Base-by-base conservation (phyloP, 53 echinoderm and acorn worm species). In the Mesocentrotus franciscanus region DNA sequence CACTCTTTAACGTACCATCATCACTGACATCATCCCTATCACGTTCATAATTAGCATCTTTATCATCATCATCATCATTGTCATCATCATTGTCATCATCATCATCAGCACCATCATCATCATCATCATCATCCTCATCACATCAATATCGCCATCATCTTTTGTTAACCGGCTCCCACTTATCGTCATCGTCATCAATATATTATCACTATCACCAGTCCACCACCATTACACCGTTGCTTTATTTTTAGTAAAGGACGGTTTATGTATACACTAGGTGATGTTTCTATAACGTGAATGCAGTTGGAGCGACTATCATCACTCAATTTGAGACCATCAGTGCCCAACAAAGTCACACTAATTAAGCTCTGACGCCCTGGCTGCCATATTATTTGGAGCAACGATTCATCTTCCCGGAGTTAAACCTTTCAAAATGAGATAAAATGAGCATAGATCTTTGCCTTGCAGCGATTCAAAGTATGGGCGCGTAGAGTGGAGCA, bases 341-440 rank as follows among this genome's bases (percentile, higher is more conserved):
- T 26, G n/a, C 27, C 26, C 56, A 56, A 85, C 27, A 2, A 85
- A 85, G 56, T 85, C 85, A 27, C 87, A 13, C 29, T 87, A 87
- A 87, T 87, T 87, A 87, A 87, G 20, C 87, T n/a, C 57, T 87
- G 24, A 87, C 87, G 87, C 87, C 87, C 58, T 87, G 22, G 58
- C 59, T 58, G 58, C 58, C 58, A 87, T 33, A 2, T 58, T 14
- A 57, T 87, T 27, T 27, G 4, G 11, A 87, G 11, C 15, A 58
- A n/a, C 56, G 58, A 87, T 87, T 87, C 87, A 87, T 56, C 87
- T 87, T 87, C 56, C 13, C n/a, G 10, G 26, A 56, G 57, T 87
- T 87, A 87, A 57, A 12, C 27, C 87, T 87, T 87, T 87, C 87
- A 58, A 87, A 87, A 57, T 87, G 87, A 57, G 58, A 87, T 87